Conservation (phyloP, 1,140 invertebrate species). For the Aphaenogaster floridana region DNA sequence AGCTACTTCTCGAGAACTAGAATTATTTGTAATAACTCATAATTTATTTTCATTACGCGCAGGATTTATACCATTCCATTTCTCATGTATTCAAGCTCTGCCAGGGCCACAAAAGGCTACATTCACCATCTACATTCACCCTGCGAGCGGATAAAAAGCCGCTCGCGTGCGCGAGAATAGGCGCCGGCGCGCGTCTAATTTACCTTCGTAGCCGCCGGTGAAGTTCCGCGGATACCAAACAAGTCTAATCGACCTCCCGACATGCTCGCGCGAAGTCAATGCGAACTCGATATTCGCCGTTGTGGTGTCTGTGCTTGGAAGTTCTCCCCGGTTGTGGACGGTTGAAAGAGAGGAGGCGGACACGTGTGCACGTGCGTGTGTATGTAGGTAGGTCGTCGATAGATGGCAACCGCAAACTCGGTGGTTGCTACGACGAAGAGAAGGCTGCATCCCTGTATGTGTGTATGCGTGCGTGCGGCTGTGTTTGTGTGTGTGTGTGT, state of each 20-base stretch:
- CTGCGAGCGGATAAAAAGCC: conserved; percentile 48
- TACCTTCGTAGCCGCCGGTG: conserved; percentile 46
- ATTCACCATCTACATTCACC: conserved; percentile 30
- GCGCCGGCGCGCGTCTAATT: conserved; percentile 44
- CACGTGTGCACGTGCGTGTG: neutral
- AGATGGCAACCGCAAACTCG: conserved; percentile 66
- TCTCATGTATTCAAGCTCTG: conserved; percentile 25
- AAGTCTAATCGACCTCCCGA: conserved; percentile 61
- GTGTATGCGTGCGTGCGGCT: neutral
- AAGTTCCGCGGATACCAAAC: conserved; percentile 63
- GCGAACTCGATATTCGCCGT: conserved; percentile 54
- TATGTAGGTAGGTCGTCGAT: conserved; percentile 37
- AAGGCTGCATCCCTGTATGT: neutral
- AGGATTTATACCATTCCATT: conserved; percentile 27
- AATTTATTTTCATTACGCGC: conserved; percentile 39
- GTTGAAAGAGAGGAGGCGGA: conserved; percentile 27
- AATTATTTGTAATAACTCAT: conserved; percentile 22
- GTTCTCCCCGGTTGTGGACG: conserved; percentile 37
- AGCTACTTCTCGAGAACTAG: neutral
- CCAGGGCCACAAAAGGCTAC: conserved; percentile 48
- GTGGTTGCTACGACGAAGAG: conserved; percentile 41
- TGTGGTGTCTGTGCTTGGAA: conserved; percentile 61
- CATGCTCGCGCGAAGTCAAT: conserved; percentile 60
- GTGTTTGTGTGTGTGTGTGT: neutral
- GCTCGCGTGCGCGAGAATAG: conserved; percentile 15